A percentile compares a stretch with the other conserved stretches of the same genome.
These are phyloP conservation scores for Dryocosmus kuriphilus DNA, from an alignment of 2,888 invertebrate genomes.

Conservation along the genomic window DNA sequence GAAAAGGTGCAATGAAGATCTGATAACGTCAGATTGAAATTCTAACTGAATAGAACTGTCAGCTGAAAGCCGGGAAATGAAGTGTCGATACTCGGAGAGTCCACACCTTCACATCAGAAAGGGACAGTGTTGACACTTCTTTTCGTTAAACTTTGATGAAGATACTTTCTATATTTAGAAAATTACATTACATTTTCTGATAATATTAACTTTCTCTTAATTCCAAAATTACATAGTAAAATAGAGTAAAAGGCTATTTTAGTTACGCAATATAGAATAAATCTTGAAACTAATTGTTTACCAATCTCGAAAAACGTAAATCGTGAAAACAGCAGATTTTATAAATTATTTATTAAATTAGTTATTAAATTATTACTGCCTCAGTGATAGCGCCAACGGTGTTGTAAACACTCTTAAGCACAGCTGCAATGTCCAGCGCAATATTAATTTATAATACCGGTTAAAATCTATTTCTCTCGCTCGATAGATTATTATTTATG, in stretches of 20 bases:
- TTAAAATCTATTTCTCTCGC: slow-evolving; percentile 18
- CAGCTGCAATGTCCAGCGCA: slow-evolving; percentile 4
- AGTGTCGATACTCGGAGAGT: slow-evolving; percentile 6
- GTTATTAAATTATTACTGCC: background rate
- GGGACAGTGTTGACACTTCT: slow-evolving; percentile 26
- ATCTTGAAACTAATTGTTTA: slow-evolving; percentile 13
- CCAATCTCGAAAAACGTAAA: background rate
- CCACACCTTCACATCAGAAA: slow-evolving; percentile 16
- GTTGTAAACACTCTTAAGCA: slow-evolving; percentile 27
- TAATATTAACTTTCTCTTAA: background rate
- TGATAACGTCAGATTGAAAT: slow-evolving; percentile 27
- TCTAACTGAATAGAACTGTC: slow-evolving; percentile 29
- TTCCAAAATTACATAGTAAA: background rate
- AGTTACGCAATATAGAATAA: background rate
- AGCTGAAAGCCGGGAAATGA: slow-evolving; percentile 24
- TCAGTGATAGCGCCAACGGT: slow-evolving; percentile 10
- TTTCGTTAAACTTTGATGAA: background rate
- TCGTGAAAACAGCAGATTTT: background rate
- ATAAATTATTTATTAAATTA: slow-evolving; percentile 31
- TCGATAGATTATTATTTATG: slow-evolving; percentile 7
- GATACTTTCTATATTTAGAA: background rate
- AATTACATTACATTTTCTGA: background rate
- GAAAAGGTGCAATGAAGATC: slow-evolving; percentile 31
- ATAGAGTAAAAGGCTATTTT: background rate
- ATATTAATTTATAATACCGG: slow-evolving; percentile 38